phyloP scores from a whole-genome alignment of 2,888 invertebrate genomes.

The Tubulanus polymorphus region DNA sequence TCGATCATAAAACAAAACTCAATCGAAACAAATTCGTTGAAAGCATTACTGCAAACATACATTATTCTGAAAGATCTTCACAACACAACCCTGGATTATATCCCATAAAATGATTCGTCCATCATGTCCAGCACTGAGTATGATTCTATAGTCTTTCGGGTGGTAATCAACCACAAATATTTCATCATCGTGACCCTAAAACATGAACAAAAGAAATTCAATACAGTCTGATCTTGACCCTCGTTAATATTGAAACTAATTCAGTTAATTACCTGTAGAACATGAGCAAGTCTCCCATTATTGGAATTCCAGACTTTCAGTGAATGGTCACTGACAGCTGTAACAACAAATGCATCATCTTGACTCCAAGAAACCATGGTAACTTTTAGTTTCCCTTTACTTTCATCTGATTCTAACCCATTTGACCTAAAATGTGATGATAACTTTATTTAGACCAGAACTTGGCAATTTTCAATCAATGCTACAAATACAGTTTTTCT shows the following conservation, averaged over 20 bases:
- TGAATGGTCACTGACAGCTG: slow-evolving; percentile 84
- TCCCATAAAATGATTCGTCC: slow-evolving; percentile 67
- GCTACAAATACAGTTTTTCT: too few relatives aligned
- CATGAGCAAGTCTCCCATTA: slow-evolving; percentile 52
- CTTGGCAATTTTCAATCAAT: too few relatives aligned
- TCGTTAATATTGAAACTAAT: slow-evolving; percentile 51
- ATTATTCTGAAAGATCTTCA: slow-evolving; percentile 51
- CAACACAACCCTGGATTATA: slow-evolving; percentile 47
- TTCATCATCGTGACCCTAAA: slow-evolving; percentile 80
- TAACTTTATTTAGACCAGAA: too few relatives aligned
- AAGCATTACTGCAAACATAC: slow-evolving; percentile 25
- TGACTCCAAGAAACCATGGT: slow-evolving; percentile 96
- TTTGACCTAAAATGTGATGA: too few relatives aligned
- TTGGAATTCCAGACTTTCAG: slow-evolving; percentile 70
- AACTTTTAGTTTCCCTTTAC: slow-evolving; percentile 63
- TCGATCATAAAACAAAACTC: neutral
- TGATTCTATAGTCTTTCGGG: slow-evolving; percentile 70
- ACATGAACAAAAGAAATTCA: slow-evolving; percentile 3
- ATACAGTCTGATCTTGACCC: neutral
- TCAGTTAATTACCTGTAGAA: slow-evolving; percentile 55
- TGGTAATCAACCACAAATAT: slow-evolving; percentile 91
- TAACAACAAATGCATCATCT: slow-evolving; percentile 81
- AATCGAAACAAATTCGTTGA: neutral
- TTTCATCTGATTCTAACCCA: too few relatives aligned
- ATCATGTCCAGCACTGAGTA: slow-evolving; percentile 93